Base-by-base conservation (phyloP, 1,140 invertebrate genomes). In the Mylabris phalerata region DNA sequence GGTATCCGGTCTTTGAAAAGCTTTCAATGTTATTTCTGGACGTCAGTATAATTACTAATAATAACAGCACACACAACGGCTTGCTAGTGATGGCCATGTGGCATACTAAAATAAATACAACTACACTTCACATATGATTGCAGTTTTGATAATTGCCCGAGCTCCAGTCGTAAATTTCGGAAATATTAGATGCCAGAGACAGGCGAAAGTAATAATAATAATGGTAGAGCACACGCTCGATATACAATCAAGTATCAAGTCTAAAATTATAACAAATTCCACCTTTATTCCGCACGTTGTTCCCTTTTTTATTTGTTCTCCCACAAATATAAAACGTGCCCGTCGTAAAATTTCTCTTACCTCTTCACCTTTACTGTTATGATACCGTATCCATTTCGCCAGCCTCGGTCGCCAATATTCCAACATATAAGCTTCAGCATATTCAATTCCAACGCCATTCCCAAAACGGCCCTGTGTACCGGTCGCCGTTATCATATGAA, bases 401-500 rank as follows among this genome's bases (percentile, higher is more conserved):
- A 88, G 71, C 40, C 80, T 77, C 9, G 85, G 84, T 62, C 87
- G 73, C 83, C 84, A 88, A 69, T 92, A 93, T 67, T 92, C 88
- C 48, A 93, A 72, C 52, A 87, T 73, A 73, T 90, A 93, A 26
- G 83, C 78, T 71, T 89, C 86, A 9, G 87, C 82, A 70, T 79
- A 93, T 74, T 93, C 91, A 63, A 83, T 80, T 32, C 90, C 90
- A 63, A 87, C 81, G 24, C 90, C 90, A 70, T 92, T 92, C 5
- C 90, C 90, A 72, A 92, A 93, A 45, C 90, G 81, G 42, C 90
- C 90, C 73, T 93, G 90, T 11, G 87, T 90, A 71, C 88, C 89
- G 9, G 89, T 84, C n/a, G 81, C 83, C 11, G 87, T 89, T 67
- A 93, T 86, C 69, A 90, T 81, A 71, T 86, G 84, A 38, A 89